Base-by-base conservation (phyloP, 2,113 vertebrate genomes). In the Mugil cephalus region DNA sequence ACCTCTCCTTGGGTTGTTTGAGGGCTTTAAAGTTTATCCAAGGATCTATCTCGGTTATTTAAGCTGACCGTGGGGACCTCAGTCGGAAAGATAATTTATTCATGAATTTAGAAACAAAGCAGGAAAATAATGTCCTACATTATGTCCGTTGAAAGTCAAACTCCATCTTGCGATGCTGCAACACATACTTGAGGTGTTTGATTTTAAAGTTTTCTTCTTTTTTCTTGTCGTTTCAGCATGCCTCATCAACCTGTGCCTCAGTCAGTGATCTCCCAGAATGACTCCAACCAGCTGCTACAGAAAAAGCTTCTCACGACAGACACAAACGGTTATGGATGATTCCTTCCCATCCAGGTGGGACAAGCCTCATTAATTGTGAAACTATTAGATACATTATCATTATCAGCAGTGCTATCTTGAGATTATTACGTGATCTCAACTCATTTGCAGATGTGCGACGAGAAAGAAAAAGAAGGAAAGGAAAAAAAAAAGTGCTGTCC, bases 1-100 rank as follows among this genome's bases (percentile, higher is more conserved):
- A 17, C 14, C n/a, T 59, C 79, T 53, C 24, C 30, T 12, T 43
- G 0, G 48, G 81, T 56, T 66, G n/a, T 58, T 73, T 47, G 51
- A 38, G 59, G 50, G 63, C 35, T 62, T 84, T 67, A 65, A 77
- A 84, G 68, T 77, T 64, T 65, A 63, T 74, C 81, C 4, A 46
- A 71, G 24, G 48, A 72, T 78, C 45, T 11, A 60, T 50, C 68
- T 90, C 55, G 71, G 80, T 86, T 82, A 84, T 86, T 88, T 70
- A 87, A 40, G 47, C 11, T 17, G 62, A 47, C 74, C 60, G 50
- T 62, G 80, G 79, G 78, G 69, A 76, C 43, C n/a, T n/a, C 9
- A 39, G 54, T 62, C 43, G 52, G 9, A 24, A 55, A 65, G 18
- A 82, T 79, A 6, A 74, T 71, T 84, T 73, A 85, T 79, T 87